Base-by-base conservation (phyloP, 2,797 vertebrate species). In the Neosilurus mollespiculum region DNA sequence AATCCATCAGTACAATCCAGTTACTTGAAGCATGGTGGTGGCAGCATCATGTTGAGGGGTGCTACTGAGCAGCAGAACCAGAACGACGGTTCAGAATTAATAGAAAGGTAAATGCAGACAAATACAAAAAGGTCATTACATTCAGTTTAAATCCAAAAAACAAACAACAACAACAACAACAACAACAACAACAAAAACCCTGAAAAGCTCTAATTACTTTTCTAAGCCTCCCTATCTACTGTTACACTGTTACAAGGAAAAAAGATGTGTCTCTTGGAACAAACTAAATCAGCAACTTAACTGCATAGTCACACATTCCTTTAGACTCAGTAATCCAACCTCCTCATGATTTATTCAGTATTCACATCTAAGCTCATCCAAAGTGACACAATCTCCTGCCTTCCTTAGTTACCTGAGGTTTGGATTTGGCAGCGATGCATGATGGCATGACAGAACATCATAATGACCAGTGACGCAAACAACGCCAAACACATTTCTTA, bases 321-420 rank as follows among this genome's bases (percentile, higher is more conserved):
- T 73, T 73, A 73, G 26, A 16, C 71, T 20, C 51, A 18, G 71
- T 73, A 73, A 73, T 56, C 24, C 24, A 56, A 54, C 8, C 71
- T 54, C 14, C 24, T 73, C 71, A 73, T 73, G 15, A 20, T 26
- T 73, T 73, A 73, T 73, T 73, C 24, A 73, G 26, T 26, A 20
- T 30, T 8, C 9, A 1, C 24, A 9, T 73, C 71, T 9, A 56
- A 73, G 71, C 24, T 26, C 24, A 56, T 56, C 51, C 15, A 54
- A 72, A 72, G 70, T 14, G 49, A 54, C n/a, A 18, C 51, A 51
- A 72, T 54, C 71, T 30, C 24, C 16, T 54, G n/a, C 16, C 51
- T 24, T 53, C 51, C 22, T 54, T 54, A 54, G 15, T 54, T 73
- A 73, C 51, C 70, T 30, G 69, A 26, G 26, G n/a, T 54, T 73